Base-by-base conservation (phyloP, 2,113 vertebrate genomes). In the Galeopterus variegatus region DNA sequence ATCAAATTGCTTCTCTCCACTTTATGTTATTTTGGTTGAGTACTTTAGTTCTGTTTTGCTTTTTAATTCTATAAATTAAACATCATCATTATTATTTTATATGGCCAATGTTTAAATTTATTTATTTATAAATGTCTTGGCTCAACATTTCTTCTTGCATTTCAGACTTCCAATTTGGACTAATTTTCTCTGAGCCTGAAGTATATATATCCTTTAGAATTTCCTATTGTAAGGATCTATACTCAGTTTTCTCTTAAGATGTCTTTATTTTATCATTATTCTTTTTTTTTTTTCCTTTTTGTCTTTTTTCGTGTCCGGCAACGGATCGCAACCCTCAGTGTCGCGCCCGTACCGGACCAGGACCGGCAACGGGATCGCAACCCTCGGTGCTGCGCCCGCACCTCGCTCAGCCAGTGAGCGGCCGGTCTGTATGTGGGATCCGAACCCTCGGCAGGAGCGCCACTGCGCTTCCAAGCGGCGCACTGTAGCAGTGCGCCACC, bases 71-170 rank as follows among this genome's bases (percentile, higher is more conserved):
- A 80, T 11, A 90, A 88, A 86, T 81, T 81, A 69, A n/a, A 62
- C n/a, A 76, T n/a, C 19, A 79, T 52, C 33, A 76, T 76, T 76
- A 19, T 75, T 62, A 14, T 70, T 92, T 92, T 70, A 72, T 58
- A 65, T 75, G 56, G 54, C 33, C 54, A 70, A 21, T 45, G 26
- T 50, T 87, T 82, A n/a, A 21, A 21, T 41, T 21, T 90, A 81
- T 81, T 64, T 36, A 72, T 93, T 76, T 80, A 67, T 41, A 50
- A 86, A 81, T 76, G 17, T 24, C 31, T 90, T 93, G 81, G 58
- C 18, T 77, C 31, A 45, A 33, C 5, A 58, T 88, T 86, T 84
- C 70, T 92, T 84, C 58, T 91, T 83, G 36, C 19, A 88, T 58
- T 95, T 94, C 54, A 88, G 17, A 41, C 45, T 91, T 88, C 56